Percentiles rank a stretch among this genome's conserved stretches.
phyloP scores from a whole-genome alignment of 2,113 vertebrate genomes.

The Ceyx melanurus region DNA sequence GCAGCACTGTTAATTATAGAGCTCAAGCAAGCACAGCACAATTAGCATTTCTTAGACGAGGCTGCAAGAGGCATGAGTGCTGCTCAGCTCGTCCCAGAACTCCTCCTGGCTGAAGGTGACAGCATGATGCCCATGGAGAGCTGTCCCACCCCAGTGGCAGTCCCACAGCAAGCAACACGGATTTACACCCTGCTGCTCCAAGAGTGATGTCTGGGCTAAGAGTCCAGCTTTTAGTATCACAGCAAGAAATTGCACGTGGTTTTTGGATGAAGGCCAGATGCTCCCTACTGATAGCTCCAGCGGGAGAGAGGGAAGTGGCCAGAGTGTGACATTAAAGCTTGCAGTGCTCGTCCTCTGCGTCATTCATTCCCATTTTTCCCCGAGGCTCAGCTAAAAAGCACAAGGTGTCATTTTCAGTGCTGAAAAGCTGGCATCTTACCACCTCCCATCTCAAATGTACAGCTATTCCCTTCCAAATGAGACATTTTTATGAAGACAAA shows the following conservation, averaged over 20 bases:
- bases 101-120: neutral
- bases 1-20: conserved; percentile 32
- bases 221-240: neutral
- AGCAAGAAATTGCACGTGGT: neutral
- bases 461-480: neutral
- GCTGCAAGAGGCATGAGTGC: neutral
- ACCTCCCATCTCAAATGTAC: neutral
- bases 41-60: neutral
- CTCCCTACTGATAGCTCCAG: neutral
- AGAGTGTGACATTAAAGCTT: neutral
- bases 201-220: neutral
- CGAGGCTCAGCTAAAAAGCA: neutral
- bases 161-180: accelerated
- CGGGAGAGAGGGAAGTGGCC: neutral
- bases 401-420: neutral
- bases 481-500: neutral
- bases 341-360: accelerated
- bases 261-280: neutral
- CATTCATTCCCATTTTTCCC: neutral
- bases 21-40: neutral
- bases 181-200: neutral
- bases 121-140: neutral
- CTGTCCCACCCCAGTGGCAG: accelerated
- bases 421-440: neutral
- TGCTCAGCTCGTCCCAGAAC: neutral